phyloP scores from a whole-genome alignment of 2,888 invertebrate genomes.

The Caenorhabditis afra region DNA sequence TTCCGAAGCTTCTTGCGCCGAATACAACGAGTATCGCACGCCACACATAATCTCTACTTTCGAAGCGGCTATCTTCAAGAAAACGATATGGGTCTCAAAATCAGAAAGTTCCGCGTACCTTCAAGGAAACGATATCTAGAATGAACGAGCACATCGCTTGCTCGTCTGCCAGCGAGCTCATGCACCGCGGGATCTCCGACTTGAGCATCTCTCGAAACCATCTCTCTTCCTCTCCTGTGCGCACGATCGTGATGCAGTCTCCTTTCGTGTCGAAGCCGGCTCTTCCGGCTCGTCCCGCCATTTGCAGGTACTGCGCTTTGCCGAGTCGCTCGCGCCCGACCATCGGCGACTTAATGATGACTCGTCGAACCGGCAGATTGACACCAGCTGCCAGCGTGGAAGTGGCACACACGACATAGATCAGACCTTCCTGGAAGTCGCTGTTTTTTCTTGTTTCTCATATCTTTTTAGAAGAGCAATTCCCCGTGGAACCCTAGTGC shows the following conservation, averaged over 20 bases:
- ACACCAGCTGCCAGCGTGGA: constrained; percentile 95
- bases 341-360: constrained; percentile 91
- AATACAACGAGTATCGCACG: constrained; percentile 59
- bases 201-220: constrained; percentile 75
- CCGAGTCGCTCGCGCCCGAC: constrained; percentile 88
- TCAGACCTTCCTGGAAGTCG: constrained; percentile 85
- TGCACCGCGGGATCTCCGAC: constrained; percentile 66
- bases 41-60: constrained; percentile 60
- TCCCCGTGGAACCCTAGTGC: too few relatives aligned
- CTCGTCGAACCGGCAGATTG: constrained; percentile 83
- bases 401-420: constrained; percentile 93
- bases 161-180: constrained; percentile 59
- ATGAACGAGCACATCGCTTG: constrained; percentile 68
- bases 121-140: constrained; percentile 70
- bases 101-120: constrained; percentile 53
- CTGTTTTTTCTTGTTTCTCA: too few relatives aligned
- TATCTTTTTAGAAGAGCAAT: too few relatives aligned
- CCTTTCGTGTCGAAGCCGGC: constrained; percentile 90
- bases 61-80: constrained; percentile 56
- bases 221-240: constrained; percentile 83
- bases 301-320: constrained; percentile 91
- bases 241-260: constrained; percentile 91
- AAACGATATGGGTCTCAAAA: too few relatives aligned
- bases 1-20: constrained; percentile 56
- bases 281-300: constrained; percentile 94